phyloP scores from a whole-genome alignment of 2,113 vertebrate genomes.

The Taurulus bubalis region DNA sequence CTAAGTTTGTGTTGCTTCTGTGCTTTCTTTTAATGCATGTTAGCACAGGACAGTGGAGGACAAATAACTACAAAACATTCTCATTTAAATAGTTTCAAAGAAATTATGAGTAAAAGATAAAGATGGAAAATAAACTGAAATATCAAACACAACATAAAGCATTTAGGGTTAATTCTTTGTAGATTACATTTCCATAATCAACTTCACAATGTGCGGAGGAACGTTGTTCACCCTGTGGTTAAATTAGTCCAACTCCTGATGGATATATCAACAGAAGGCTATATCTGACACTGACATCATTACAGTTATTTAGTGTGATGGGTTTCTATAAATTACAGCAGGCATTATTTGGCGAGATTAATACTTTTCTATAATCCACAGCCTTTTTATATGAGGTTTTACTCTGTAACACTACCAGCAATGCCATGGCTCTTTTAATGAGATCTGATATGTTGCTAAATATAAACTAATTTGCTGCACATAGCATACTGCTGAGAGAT shows the following conservation, averaged over 20 bases:
- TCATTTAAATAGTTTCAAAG: neutral
- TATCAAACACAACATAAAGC: neutral
- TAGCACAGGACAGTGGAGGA: neutral
- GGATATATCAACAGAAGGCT: neutral
- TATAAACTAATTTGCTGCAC: constrained; percentile 39
- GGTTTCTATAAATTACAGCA: constrained; percentile 39
- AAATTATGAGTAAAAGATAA: neutral
- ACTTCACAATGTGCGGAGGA: neutral
- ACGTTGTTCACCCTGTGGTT: neutral
- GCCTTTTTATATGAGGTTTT: constrained; percentile 39
- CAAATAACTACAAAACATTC: neutral
- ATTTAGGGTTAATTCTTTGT: neutral
- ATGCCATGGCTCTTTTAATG: constrained; percentile 49
- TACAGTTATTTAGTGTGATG: constrained; percentile 11
- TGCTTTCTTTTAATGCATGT: neutral
- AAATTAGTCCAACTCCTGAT: neutral
- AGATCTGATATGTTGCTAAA: constrained; percentile 53
- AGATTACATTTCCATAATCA: neutral
- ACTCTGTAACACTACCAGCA: constrained; percentile 21
- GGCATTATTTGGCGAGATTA: constrained; percentile 48
- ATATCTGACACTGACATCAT: constrained; percentile 17
- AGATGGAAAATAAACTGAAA: neutral
- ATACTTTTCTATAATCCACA: constrained; percentile 55
- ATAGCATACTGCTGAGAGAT: neutral
- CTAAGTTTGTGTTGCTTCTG: neutral